These are phyloP conservation scores for Pemphredon lugubris DNA, from an alignment of 2,888 invertebrate genomes.

Conservation along the genomic window DNA sequence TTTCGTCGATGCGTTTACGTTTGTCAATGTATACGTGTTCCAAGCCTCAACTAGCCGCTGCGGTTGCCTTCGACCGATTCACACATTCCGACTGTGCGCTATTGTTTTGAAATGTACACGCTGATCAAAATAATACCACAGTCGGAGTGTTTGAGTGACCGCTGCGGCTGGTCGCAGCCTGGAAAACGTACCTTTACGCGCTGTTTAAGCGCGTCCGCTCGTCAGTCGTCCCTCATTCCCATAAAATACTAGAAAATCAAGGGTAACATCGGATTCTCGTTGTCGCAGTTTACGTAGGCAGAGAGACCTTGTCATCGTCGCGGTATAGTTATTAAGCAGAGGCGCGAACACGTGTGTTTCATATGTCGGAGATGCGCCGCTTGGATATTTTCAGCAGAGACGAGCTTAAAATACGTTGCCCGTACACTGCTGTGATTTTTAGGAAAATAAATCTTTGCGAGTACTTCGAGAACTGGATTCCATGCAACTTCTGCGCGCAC, in stretches of 20 bases:
- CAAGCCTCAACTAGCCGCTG: too few species aligned
- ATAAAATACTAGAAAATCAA: constrained; percentile 25
- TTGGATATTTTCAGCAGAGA: constrained; percentile 59
- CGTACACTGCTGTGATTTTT: constrained; percentile 43
- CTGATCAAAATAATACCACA: too few species aligned
- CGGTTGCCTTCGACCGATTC: too few species aligned
- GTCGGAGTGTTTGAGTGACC: too few species aligned
- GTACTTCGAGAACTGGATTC: constrained; percentile 3
- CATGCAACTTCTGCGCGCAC: neutral
- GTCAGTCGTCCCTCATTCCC: too few species aligned
- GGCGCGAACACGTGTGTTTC: constrained; percentile 59
- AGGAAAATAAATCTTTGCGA: constrained; percentile 27
- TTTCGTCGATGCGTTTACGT: too few species aligned
- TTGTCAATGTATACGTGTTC: too few species aligned
- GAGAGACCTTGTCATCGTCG: constrained; percentile 55
- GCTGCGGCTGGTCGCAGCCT: too few species aligned
- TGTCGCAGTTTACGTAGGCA: constrained; percentile 38
- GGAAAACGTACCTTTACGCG: too few species aligned
- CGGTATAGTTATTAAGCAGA: constrained; percentile 51
- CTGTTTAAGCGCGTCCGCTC: too few species aligned
- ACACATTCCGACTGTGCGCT: too few species aligned
- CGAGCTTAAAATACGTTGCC: constrained; percentile 48
- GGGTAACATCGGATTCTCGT: constrained; percentile 21
- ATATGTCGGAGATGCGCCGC: constrained; percentile 50
- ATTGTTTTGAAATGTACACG: too few species aligned